These are phyloP conservation scores for Neosilurus hyrtlii DNA, from an alignment of 2,797 vertebrate species.

Conservation along the genomic window DNA sequence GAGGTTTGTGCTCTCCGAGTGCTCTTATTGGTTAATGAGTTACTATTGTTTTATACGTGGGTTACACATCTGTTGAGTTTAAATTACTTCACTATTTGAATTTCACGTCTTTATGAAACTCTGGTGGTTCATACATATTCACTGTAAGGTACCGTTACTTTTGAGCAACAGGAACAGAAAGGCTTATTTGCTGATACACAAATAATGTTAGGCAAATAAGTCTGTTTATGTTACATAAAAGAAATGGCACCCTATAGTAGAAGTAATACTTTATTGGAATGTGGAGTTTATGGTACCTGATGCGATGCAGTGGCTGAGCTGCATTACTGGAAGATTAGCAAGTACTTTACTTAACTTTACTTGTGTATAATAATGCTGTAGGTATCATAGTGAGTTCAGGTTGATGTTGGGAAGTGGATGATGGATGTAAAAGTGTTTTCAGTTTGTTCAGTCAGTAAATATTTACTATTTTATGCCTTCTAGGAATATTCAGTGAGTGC, in stretches of 20 bases:
- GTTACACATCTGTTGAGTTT: neutral
- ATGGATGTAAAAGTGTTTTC: neutral
- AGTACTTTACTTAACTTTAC: neutral
- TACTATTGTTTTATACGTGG: neutral
- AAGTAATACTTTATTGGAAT: neutral
- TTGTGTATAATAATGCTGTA: neutral
- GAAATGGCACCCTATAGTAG: neutral
- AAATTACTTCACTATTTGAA: neutral
- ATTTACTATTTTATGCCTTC: neutral
- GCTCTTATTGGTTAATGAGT: neutral
- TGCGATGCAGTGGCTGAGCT: neutral
- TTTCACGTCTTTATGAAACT: neutral
- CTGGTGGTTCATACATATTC: neutral
- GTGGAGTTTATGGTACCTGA: neutral
- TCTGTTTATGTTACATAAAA: neutral
- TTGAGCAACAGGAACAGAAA: no score
- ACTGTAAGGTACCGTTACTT: no score
- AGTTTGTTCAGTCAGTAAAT: neutral
- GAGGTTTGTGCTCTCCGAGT: no score
- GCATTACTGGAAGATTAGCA: neutral
- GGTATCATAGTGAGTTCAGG: neutral
- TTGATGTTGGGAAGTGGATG: neutral
- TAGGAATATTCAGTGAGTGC: neutral
- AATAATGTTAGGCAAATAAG: neutral
- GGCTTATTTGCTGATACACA: no score